Evolutionary conservation across 2,113 vertebrate genomes (phyloP), one percentile per base, ranked within the genome.

Genomic region (Calidris pugnax): DNA sequence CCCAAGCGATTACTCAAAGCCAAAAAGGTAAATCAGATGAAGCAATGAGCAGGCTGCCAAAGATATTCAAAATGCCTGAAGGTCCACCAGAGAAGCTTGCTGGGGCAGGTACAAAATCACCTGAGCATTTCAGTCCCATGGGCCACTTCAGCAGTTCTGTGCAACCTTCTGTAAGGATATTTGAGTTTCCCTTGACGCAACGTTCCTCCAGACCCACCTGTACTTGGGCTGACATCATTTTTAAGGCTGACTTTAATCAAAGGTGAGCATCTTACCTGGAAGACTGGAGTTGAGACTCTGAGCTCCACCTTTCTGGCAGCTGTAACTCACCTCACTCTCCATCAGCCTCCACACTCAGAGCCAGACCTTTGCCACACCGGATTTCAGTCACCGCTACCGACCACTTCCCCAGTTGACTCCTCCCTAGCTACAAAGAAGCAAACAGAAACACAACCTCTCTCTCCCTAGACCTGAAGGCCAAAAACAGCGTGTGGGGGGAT

Each of bases 231-330:
- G 41, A 67, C 13, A 3, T 4, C 3, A 48, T n/a, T 85, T 72
- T 87, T 59, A 78, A 87, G 71, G 67, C 57, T 90, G 56, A 76
- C n/a, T 66, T 71, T 41, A 83, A 55, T 59, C 62, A 76, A 83
- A 85, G 81, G 24, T 55, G 14, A 89, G n/a, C 50, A 76, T 87
- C 97, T 97, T 97, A 95, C 97, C 92, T 97, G 71, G 20, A 92
- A 85, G 75, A 87, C n/a, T 66, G 89, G 26, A 95, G 87, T 63
- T 83, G 67, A 89, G 90, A 85, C 68, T 76, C 47, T 89, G 33
- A 85, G 64, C 48, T 83, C 64, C 87, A 89, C 50, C 37, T 0
- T 85, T 73, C 68, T 69, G 57, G 55, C 68, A 74, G 60, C 28
- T 86, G 69, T 73, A 88, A 81, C 76, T 96, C 92, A 94, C 80